Evolutionary conservation across 2,888 invertebrate species (phyloP).

Genomic region (Pammene aurita): DNA sequence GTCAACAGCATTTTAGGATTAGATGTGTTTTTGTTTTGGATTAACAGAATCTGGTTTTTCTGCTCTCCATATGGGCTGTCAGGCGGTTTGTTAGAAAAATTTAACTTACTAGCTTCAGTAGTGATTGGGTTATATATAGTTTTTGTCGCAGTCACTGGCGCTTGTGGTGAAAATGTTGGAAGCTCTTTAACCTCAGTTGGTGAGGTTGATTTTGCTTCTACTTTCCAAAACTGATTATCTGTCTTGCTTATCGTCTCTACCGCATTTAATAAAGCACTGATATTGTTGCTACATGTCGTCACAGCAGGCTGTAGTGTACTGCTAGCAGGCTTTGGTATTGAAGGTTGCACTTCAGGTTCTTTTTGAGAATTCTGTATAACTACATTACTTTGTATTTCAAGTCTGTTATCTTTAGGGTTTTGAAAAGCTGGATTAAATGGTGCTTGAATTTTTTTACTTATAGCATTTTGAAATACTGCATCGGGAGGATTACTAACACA

Average conservation of each 20-base stretch:
- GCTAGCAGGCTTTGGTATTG: conserved; percentile 35
- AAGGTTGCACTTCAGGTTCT: conserved; percentile 55
- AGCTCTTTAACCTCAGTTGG: conserved; percentile 55
- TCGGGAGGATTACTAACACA: conserved; percentile 65
- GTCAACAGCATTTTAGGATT: conserved; percentile 73
- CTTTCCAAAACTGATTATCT: conserved; percentile 62
- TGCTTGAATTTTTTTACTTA: conserved; percentile 49
- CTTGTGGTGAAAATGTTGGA: conserved; percentile 45
- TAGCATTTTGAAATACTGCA: conserved; percentile 50
- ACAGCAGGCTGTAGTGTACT: conserved; percentile 7
- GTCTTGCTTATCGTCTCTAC: conserved; percentile 70
- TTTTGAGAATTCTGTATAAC: conserved; percentile 68
- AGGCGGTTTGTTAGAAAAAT: conserved; percentile 60
- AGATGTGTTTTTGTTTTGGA: conserved; percentile 67
- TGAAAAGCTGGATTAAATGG: conserved; percentile 58
- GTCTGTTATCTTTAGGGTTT: conserved; percentile 55
- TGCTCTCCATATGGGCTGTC: conserved; percentile 64
- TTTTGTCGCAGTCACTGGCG: conserved; percentile 46
- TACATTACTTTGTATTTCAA: conserved; percentile 76
- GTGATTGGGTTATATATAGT: conserved; percentile 63
- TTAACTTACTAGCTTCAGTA: conserved; percentile 60
- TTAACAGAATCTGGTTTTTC: conserved; percentile 72
- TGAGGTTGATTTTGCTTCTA: conserved; percentile 58
- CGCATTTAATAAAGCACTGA: conserved; percentile 67
- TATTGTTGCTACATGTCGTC: conserved; percentile 55